Evolutionary conservation across 2,113 vertebrate genomes (phyloP), one percentile per base, ranked within the genome.

Genomic region (Rhadina sibilatrix): DNA sequence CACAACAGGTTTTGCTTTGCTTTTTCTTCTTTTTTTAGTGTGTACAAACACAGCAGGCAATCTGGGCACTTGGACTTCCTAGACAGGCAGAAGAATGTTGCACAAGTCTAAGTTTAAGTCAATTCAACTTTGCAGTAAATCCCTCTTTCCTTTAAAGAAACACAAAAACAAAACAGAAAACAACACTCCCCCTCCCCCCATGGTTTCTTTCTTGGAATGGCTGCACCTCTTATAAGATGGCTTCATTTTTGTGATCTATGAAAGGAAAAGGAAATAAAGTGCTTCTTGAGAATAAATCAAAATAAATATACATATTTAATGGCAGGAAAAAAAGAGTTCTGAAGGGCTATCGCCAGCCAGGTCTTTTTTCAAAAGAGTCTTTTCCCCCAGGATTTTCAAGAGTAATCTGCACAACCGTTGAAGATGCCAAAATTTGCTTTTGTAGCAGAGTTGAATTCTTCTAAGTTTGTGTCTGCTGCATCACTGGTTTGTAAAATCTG

Each of bases 291-390:
- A 97, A 96, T 96, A 97, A 97, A 98, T 98, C 96, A 97, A 98
- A 98, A 98, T 98, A 98, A 98, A 98, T 98, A 98, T 89, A 98
- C 96, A 94, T 92, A 93, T 97, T 97, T 97, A 95, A 98, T 97
- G 97, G 96, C 95, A 97, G 97, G 93, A 81, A 97, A 97, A 91
- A 90, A 97, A 97, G 81, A 95, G 97, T 97, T 96, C 72, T 47
- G 81, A 95, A 96, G 95, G 97, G 91, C 82, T 81, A 76, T 70
- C 31, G 88, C 91, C 92, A 86, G 80, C 74, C 96, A 96, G 92
- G 86, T 87, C 92, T 95, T 84, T 95, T 85, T 83, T 93, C 94
- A 64, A 47, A 80, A 75, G 40, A 78, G 74, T 71, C 74, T 81
- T 91, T 95, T 77, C 80, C 89, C 78, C 81, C 84, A 90, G 49